Conservation (phyloP, 2,888 invertebrate genomes). For the Drosophila fulvimacula region DNA sequence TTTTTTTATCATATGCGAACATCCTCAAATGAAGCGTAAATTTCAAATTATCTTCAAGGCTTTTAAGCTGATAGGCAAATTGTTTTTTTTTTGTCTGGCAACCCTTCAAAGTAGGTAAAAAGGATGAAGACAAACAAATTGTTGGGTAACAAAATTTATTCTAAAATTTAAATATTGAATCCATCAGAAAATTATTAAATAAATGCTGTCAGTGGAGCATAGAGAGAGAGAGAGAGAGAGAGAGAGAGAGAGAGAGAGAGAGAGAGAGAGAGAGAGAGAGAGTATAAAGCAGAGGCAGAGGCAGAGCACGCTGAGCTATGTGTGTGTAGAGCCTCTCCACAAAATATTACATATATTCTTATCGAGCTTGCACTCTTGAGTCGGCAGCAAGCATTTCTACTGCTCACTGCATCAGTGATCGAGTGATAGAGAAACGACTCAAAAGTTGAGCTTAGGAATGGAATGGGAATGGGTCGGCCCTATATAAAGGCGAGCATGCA, state of each 20-base stretch:
- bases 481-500: neutral
- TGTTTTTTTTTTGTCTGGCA: constrained; percentile 27
- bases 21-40: constrained; percentile 66
- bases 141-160: neutral
- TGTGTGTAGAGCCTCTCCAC: neutral
- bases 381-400: neutral
- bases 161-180: neutral
- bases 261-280: neutral
- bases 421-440: neutral
- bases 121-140: neutral
- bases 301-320: neutral
- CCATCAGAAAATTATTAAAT: neutral
- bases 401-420: neutral
- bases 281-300: no score
- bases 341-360: no score
- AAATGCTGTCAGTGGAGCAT: neutral
- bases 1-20: constrained; percentile 40
- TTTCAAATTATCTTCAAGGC: constrained; percentile 70
- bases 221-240: neutral
- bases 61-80: constrained; percentile 68
- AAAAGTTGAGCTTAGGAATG: neutral
- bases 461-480: neutral
- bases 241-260: neutral
- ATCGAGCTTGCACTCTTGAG: neutral
- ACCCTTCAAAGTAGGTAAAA: neutral